These are phyloP conservation scores for Brenthis hecate DNA, from an alignment of 2,888 invertebrate species.

Conservation along the genomic window DNA sequence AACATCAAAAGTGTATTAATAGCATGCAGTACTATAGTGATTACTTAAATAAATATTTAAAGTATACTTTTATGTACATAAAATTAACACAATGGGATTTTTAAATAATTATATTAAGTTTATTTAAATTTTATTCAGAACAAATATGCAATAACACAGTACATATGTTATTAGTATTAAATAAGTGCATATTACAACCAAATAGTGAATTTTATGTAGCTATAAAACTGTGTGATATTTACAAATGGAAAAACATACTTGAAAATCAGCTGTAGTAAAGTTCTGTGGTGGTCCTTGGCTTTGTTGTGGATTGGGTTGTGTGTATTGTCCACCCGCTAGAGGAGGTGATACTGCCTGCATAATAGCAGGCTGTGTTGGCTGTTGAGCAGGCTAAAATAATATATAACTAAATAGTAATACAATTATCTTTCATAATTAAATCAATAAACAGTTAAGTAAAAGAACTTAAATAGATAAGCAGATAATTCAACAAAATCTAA, in stretches of 20 bases:
- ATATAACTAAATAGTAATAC: not conserved
- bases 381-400: slow-evolving; percentile 56
- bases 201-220: too few relatives aligned
- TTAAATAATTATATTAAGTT: not conserved
- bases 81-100: not conserved
- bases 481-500: too few relatives aligned
- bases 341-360: slow-evolving; percentile 90
- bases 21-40: slow-evolving; percentile 40
- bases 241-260: slow-evolving; percentile 74
- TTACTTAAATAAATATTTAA: too few relatives aligned
- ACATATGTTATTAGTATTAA: not conserved
- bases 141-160: not conserved
- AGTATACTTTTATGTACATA: too few relatives aligned
- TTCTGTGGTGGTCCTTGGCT: slow-evolving; percentile 78
- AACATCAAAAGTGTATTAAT: slow-evolving; percentile 68
- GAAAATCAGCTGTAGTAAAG: slow-evolving; percentile 88
- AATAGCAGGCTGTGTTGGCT: slow-evolving; percentile 87
- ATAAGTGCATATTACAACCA: not conserved
- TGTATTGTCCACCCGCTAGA: slow-evolving; percentile 77
- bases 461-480: too few relatives aligned
- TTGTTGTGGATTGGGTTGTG: slow-evolving; percentile 83
- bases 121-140: not conserved
- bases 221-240: too few relatives aligned
- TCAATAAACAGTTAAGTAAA: not conserved
- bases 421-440: not conserved